phyloP scores from a whole-genome alignment of 2,113 vertebrate species.

The Spea multiplicata region DNA sequence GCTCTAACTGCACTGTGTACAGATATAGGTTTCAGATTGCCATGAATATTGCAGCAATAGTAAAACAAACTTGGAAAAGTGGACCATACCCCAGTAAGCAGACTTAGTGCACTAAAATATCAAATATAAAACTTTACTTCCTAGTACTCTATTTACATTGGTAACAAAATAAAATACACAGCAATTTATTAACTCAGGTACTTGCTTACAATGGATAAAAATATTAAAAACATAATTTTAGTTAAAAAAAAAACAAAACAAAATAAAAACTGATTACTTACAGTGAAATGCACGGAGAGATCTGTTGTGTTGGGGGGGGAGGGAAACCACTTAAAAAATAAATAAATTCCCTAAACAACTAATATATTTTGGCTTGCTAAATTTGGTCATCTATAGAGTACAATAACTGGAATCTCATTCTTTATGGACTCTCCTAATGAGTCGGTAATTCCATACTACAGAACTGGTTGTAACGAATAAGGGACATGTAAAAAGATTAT shows the following conservation, averaged over 20 bases:
- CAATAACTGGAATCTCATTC: too few species aligned
- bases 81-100: conserved; percentile 18
- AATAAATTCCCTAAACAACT: neutral
- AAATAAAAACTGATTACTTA: conserved; percentile 20
- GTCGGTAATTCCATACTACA: too few species aligned
- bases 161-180: conserved; percentile 69
- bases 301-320: too few species aligned
- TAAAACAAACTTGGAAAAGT: conserved; percentile 4
- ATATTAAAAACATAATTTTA: conserved; percentile 55
- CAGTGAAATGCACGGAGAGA: neutral
- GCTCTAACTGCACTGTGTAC: neutral
- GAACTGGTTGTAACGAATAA: too few species aligned
- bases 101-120: conserved; percentile 60
- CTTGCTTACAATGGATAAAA: conserved; percentile 36
- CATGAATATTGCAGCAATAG: conserved; percentile 2
- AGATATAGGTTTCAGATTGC: neutral
- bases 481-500: too few species aligned
- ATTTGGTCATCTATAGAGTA: too few species aligned
- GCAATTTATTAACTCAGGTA: conserved; percentile 67
- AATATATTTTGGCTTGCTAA: too few species aligned
- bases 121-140: conserved; percentile 73
- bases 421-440: too few species aligned
- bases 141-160: conserved; percentile 73
- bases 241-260: neutral
- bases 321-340: conserved; percentile 9